Percentiles rank a stretch among this genome's conserved stretches.
Evolutionary conservation across 2,797 vertebrate genomes (phyloP).

Genomic region (Chrysocyon brachyurus): DNA sequence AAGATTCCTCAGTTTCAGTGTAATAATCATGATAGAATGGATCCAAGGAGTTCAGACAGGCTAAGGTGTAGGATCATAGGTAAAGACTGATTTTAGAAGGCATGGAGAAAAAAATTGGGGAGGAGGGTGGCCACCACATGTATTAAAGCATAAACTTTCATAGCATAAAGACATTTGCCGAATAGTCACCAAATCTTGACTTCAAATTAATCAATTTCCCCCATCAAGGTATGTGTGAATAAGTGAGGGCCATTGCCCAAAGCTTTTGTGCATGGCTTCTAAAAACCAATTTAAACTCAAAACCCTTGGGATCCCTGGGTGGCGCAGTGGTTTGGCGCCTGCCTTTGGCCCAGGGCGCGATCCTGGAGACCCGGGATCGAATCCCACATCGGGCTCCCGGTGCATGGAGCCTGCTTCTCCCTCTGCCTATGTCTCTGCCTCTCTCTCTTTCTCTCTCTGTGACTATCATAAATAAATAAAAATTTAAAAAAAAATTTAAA

Average conservation of each 20-base stretch:
- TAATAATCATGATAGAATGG: background rate
- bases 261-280: background rate
- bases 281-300: background rate
- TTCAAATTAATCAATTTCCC: background rate
- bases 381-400: too few relatives aligned
- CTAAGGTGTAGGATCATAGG: background rate
- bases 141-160: background rate
- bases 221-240: background rate
- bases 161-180: background rate
- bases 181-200: constrained; percentile 28
- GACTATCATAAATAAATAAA: too few relatives aligned
- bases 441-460: too few relatives aligned
- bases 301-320: background rate
- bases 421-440: too few relatives aligned
- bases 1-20: background rate
- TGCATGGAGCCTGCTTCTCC: too few relatives aligned
- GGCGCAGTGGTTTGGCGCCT: too few relatives aligned
- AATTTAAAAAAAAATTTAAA: background rate
- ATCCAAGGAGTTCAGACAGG: background rate
- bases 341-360: too few relatives aligned
- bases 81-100: background rate
- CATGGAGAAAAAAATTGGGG: background rate
- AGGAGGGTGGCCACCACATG: background rate
- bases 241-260: background rate
- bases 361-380: too few relatives aligned